These are phyloP conservation scores for Catagonus wagneri DNA, from an alignment of 2,113 vertebrate species.

Conservation along the genomic window DNA sequence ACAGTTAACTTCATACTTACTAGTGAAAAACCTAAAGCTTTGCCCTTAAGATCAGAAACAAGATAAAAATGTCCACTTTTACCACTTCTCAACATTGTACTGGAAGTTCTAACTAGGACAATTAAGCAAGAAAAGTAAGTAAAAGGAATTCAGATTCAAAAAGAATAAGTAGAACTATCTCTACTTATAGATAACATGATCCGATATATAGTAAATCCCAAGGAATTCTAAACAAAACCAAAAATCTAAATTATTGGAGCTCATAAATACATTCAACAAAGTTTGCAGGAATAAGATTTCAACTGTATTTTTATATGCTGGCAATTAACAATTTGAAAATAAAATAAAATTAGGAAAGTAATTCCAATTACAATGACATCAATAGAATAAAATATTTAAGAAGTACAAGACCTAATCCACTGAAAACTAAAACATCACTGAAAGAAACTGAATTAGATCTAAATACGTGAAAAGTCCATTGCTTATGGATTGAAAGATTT, in stretches of 20 bases:
- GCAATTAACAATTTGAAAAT: slow-evolving; percentile 6
- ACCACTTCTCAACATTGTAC: background rate
- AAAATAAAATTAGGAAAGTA: slow-evolving; percentile 26
- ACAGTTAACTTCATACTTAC: background rate
- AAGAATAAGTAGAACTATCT: background rate
- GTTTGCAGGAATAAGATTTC: background rate
- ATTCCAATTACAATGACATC: background rate
- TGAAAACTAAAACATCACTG: background rate
- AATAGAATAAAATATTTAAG: background rate
- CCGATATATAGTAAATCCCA: background rate
- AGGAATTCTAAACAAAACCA: background rate
- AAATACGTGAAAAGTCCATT: background rate
- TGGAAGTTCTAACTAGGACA: background rate
- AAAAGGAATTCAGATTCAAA: background rate
- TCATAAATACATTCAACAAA: background rate
- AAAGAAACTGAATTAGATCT: background rate
- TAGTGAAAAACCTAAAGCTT: background rate
- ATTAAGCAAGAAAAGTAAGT: background rate
- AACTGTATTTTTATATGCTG: background rate
- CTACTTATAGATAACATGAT: background rate
- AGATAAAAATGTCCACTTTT: background rate
- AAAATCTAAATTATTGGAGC: background rate
- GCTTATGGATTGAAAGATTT: background rate
- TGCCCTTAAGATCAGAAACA: background rate
- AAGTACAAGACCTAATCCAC: background rate